phyloP scores from a whole-genome alignment of 2,113 vertebrate species.

The Petrocephalus microphthalmus region DNA sequence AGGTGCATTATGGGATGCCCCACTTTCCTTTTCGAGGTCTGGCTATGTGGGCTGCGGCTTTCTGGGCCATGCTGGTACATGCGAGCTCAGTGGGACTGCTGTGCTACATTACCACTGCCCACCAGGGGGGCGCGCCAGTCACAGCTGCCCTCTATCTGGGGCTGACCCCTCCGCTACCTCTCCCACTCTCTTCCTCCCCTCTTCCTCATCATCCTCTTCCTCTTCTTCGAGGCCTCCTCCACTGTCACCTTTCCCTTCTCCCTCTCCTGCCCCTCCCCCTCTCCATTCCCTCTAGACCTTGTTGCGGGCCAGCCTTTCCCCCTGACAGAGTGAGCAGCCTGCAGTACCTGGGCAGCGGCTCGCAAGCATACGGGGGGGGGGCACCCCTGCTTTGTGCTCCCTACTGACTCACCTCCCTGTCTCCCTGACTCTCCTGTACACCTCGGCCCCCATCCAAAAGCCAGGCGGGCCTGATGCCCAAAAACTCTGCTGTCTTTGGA shows the following conservation, averaged over 20 bases:
- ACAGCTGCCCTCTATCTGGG: background rate
- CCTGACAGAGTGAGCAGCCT: background rate
- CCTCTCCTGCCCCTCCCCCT: background rate
- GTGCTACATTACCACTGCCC: background rate
- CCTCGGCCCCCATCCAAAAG: background rate
- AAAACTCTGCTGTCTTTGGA: background rate
- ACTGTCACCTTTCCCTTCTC: background rate
- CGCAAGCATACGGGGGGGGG: background rate
- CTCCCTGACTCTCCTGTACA: background rate
- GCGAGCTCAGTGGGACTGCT: background rate
- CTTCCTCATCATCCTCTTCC: background rate
- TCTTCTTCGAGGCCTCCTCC: background rate
- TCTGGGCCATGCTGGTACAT: background rate
- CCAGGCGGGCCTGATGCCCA: background rate
- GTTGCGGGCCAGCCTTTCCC: background rate
- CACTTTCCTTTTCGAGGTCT: conserved; percentile 13
- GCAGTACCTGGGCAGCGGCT: background rate
- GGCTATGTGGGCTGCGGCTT: background rate
- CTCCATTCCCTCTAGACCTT: background rate
- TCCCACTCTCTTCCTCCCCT: background rate
- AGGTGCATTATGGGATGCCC: conserved; percentile 10
- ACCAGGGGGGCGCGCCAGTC: background rate
- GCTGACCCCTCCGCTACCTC: background rate
- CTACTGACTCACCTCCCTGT: background rate
- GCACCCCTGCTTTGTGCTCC: background rate